Base-by-base conservation (phyloP, 2,888 invertebrate species). In the Cheilosia variabilis region DNA sequence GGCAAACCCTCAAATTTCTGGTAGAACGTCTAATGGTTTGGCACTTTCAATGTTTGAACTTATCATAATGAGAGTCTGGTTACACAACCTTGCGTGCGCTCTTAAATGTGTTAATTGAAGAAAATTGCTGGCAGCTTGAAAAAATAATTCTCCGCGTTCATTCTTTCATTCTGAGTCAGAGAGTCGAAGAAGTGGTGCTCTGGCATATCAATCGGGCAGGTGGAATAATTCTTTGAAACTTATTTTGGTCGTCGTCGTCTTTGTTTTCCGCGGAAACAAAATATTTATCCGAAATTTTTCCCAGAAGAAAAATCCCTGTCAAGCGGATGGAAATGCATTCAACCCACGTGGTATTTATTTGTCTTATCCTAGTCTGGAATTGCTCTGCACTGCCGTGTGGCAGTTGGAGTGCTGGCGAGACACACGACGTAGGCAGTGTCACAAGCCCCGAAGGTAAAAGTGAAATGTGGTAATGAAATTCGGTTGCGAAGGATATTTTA, bases 21-120 rank as follows among this genome's bases (percentile, higher is more conserved):
- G 37, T 34, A 17, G 37, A 63, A 73, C 34, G 45, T 62, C 63
- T 24, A 41, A 57, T 31, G 55, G 10, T 63, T 73, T 47, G 57
- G 65, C 72, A 73, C 72, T 73, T 75, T 57, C 4, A 27, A 15
- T 58, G 17, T 75, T 75, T 75, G 75, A 65, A 65, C 75, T 55
- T 65, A 57, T 65, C 47, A 75, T 75, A 47, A 65, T 47, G 63
- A 75, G 57, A 27, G 19, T 57, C 65, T 65, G 55, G 63, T 57
- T 75, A 75, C 24, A 41, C 15, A 43, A 19, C 27, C 27, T 15
- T 15, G 31, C 22, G 55, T 45, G 22, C 10, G 24, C 37, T 52
- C 10, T 4, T n/a, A 24, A 68, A 43, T 22, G 53, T 45, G 68
- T 31, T 68, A 68, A 68, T 68, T 57, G 34, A 55, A 19, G n/a